Percentiles rank a stretch among this genome's conserved stretches.
Conservation (phyloP, 2,797 vertebrate genomes). For the Manis pentadactyla region DNA sequence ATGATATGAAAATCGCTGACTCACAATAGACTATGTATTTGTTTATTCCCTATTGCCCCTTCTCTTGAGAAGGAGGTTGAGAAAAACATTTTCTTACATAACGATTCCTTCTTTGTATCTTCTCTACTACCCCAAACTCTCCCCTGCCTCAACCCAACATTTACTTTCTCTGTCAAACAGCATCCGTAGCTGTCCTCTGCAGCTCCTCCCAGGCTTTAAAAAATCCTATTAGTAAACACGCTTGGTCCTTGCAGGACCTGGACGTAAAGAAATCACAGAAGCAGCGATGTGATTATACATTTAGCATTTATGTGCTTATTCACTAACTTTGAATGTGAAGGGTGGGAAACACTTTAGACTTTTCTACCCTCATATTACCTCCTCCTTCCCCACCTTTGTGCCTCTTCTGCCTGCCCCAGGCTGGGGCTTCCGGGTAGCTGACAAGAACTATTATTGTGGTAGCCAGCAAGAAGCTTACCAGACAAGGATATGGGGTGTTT, state of each 20-base stretch:
- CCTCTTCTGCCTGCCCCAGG: neutral
- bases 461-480: neutral
- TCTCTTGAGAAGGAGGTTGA: constrained; percentile 51
- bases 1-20: constrained; percentile 59
- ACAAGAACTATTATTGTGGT: neutral
- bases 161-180: constrained; percentile 42
- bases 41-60: neutral
- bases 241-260: neutral
- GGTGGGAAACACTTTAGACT: neutral
- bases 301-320: neutral
- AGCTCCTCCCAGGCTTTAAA: neutral
- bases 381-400: neutral
- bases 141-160: neutral
- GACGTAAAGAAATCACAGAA: neutral
- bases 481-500: neutral
- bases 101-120: constrained; percentile 47
- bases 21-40: constrained; percentile 39
- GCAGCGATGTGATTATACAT: neutral
- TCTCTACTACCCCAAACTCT: neutral
- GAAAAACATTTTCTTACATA: constrained; percentile 41
- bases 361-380: neutral
- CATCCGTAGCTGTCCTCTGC: neutral
- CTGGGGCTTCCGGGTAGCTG: neutral
- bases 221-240: constrained; percentile 17
- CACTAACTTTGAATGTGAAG: neutral